A percentile compares a stretch with the other conserved stretches of the same genome.
Conservation (phyloP, 92 coral and sea anemone species). For the Umimayanthus kanabou region DNA sequence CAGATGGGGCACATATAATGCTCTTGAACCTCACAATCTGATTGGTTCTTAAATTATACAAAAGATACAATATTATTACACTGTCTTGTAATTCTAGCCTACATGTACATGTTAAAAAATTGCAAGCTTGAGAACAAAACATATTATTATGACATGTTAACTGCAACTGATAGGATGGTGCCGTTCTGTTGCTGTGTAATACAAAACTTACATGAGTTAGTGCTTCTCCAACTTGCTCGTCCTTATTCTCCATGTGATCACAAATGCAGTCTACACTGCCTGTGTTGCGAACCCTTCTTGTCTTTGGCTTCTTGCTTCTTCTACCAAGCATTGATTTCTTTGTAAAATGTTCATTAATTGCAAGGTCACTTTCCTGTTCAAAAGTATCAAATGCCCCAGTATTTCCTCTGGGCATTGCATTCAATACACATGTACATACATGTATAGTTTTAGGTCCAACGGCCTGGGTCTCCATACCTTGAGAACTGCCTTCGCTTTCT, state of each 20-base stretch:
- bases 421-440: not conserved
- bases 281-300: not conserved
- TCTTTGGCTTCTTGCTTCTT: slow-evolving; percentile 6
- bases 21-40: slow-evolving; percentile 51
- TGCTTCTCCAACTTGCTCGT: not conserved
- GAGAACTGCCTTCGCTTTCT: not conserved
- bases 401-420: not conserved
- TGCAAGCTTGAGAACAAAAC: too few relatives aligned
- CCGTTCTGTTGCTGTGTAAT: too few relatives aligned
- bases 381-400: not conserved
- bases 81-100: too few relatives aligned
- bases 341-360: not conserved
- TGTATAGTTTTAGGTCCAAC: not conserved
- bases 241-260: not conserved
- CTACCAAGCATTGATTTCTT: not conserved
- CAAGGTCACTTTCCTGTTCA: not conserved
- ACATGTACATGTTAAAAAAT: too few relatives aligned
- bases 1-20: slow-evolving; percentile 82
- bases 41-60: not conserved
- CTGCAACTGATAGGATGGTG: too few relatives aligned
- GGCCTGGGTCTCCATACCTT: not conserved
- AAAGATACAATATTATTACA: too few relatives aligned
- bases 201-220: not conserved
- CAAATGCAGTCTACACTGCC: too few relatives aligned
- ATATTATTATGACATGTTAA: too few relatives aligned